phyloP scores from a whole-genome alignment of 1,140 invertebrate species.

The Anthonomus grandis region DNA sequence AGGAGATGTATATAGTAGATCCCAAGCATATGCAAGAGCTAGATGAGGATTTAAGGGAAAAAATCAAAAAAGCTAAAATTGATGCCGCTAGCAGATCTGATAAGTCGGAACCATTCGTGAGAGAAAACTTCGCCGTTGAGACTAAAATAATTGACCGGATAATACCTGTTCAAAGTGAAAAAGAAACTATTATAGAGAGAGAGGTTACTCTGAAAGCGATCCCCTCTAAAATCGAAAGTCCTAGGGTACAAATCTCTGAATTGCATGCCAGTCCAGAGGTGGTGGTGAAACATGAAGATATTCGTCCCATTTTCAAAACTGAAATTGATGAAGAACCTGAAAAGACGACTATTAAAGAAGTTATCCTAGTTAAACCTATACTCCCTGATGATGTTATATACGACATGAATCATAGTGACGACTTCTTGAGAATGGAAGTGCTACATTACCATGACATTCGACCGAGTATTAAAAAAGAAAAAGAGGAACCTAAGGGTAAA shows the following conservation, averaged over 20 bases:
- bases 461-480: constrained; percentile 5
- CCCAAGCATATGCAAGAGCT: constrained; percentile 16
- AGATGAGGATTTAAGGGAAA: constrained; percentile 24
- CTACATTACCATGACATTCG: constrained; percentile 25
- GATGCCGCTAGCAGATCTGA: constrained; percentile 12
- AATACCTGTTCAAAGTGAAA: constrained; percentile 9
- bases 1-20: constrained; percentile 23
- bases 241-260: neutral
- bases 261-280: too few relatives aligned
- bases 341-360: constrained; percentile 12
- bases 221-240: neutral
- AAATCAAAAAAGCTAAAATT: constrained; percentile 11
- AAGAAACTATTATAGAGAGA: constrained; percentile 17
- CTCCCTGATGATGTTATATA: constrained; percentile 24
- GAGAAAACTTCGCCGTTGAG: constrained; percentile 19
- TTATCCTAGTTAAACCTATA: constrained; percentile 8
- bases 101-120: constrained; percentile 20
- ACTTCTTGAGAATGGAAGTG: constrained; percentile 22
- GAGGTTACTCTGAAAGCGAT: constrained; percentile 6
- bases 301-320: too few relatives aligned
- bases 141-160: constrained; percentile 16
- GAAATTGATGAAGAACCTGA: too few relatives aligned
- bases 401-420: constrained; percentile 25
- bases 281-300: too few relatives aligned
- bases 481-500: constrained; percentile 4